These are phyloP conservation scores for Holacanthella duospinosa DNA, from an alignment of 2,888 invertebrate genomes.

Conservation along the genomic window DNA sequence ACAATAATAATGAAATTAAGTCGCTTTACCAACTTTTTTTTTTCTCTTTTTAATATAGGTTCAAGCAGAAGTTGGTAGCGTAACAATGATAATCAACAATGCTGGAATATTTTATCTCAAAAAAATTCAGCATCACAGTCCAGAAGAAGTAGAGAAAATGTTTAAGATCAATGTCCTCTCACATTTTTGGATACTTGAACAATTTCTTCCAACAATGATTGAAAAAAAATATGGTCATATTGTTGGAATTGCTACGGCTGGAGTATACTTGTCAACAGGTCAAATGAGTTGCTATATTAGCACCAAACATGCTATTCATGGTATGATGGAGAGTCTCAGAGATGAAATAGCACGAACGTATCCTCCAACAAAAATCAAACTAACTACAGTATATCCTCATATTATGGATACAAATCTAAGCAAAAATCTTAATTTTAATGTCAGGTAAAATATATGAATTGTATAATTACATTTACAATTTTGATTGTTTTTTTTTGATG, in stretches of 20 bases:
- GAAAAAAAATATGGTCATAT: constrained; percentile 22
- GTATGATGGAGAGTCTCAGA: constrained; percentile 53
- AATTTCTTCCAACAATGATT: constrained; percentile 28
- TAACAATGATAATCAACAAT: constrained; percentile 28
- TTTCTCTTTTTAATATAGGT: constrained; percentile 14
- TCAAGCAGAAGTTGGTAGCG: constrained; percentile 20
- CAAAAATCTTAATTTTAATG: not conserved
- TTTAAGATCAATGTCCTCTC: constrained; percentile 24
- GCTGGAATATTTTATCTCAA: constrained; percentile 20
- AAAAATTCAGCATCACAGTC: constrained; percentile 15
- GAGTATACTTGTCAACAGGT: not conserved
- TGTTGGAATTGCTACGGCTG: constrained; percentile 18
- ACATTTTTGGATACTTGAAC: constrained; percentile 27
- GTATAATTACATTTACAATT: no score
- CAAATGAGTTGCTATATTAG: constrained; percentile 49
- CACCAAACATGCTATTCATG: constrained; percentile 57
- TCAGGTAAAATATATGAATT: not conserved
- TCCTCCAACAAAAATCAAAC: constrained; percentile 44
- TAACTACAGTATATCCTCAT: constrained; percentile 55
- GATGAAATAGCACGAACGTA: constrained; percentile 50
- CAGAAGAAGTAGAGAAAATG: constrained; percentile 21
- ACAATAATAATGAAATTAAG: not conserved
- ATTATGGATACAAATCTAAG: constrained; percentile 46
- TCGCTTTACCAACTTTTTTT: not conserved
- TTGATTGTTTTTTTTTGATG: no score